Base-by-base conservation (phyloP, 2,797 vertebrate species). In the Vireo griseus region DNA sequence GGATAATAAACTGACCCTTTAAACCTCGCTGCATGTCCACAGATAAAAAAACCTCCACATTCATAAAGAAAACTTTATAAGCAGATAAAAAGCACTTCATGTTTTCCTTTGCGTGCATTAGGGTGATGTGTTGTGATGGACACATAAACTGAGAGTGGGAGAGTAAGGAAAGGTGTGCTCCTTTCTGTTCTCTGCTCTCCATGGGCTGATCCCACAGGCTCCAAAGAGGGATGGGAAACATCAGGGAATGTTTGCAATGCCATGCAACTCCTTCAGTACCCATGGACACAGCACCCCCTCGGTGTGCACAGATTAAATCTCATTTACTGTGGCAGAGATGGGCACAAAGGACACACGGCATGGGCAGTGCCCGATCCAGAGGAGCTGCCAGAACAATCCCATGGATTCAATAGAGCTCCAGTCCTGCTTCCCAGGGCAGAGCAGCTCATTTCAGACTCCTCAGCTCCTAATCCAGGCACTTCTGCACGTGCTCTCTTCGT, bases 401-500 rank as follows among this genome's bases (percentile, higher is more conserved):
- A 8, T 1, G 39, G 29, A 17, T 47, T 19, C 47, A 75, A 21
- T 39, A 39, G 76, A 68, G 63, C 44, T 67, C 37, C 29, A 52
- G 26, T 37, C 33, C 20, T 33, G 39, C 19, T 68, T 1, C 1
- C 40, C 61, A 16, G 9, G 7, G 47, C n/a, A 26, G 45, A 79
- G 51, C 39, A 83, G 47, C 50, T 45, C 5, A 12, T 50, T 39
- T 39, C 59, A 76, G 47, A 18, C 40, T 63, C 72, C 54, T 47
- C 35, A 73, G 51, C 61, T 82, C 28, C 62, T 63, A n/a, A 37
- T 21, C 37, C 48, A 72, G 24, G 20, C 37, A 52, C 16, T 11
- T 62, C 58, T 45, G 76, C 40, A 47, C 15, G 5, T 44, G 66
- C 69, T 47, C 48, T 54, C 12, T 35, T 65, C 0, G 0, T n/a